These are phyloP conservation scores for Cephalopholis sonnerati DNA, from an alignment of 2,113 vertebrate genomes.

Conservation along the genomic window DNA sequence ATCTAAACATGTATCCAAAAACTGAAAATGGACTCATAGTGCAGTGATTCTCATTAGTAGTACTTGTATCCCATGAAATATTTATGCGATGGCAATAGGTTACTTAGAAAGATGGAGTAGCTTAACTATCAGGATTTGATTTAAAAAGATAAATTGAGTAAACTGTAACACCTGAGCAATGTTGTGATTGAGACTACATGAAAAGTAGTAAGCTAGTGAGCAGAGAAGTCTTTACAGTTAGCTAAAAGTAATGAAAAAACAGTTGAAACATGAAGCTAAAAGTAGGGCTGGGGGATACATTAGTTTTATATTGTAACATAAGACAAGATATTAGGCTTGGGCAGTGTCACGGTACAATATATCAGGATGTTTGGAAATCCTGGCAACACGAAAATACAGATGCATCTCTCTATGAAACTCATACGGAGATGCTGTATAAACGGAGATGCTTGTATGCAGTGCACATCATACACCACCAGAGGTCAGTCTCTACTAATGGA, in stretches of 20 bases:
- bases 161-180: neutral
- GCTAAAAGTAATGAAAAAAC: neutral
- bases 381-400: too few relatives aligned
- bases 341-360: too few relatives aligned
- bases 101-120: neutral
- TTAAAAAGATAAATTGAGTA: neutral
- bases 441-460: too few relatives aligned
- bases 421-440: too few relatives aligned
- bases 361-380: too few relatives aligned
- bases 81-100: neutral
- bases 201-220: neutral
- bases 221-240: too few relatives aligned
- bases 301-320: too few relatives aligned
- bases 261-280: neutral
- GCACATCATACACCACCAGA: too few relatives aligned
- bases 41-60: neutral
- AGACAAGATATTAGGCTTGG: too few relatives aligned
- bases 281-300: too few relatives aligned
- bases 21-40: neutral
- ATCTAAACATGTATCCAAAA: constrained; percentile 25
- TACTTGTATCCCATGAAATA: neutral
- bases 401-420: too few relatives aligned
- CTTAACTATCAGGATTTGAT: constrained; percentile 2
- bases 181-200: neutral
- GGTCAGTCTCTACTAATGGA: too few relatives aligned